These are phyloP conservation scores for Botia almorhae DNA, from an alignment of 2,797 vertebrate species.

Conservation along the genomic window DNA sequence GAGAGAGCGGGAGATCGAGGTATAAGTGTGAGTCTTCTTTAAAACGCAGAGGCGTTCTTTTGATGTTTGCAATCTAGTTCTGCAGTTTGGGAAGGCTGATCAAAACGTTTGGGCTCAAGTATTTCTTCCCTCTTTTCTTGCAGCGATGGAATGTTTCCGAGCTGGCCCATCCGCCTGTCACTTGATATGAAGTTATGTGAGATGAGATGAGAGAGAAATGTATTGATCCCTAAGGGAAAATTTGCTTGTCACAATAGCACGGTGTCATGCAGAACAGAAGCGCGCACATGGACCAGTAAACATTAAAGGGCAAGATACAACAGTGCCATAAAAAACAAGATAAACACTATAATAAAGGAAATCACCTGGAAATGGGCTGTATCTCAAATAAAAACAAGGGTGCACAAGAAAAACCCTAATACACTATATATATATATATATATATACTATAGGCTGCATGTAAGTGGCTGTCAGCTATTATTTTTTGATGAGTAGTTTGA, in stretches of 20 bases:
- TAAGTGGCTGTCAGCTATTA: neutral
- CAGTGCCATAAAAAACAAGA: neutral
- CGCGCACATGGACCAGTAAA: slow-evolving; percentile 16
- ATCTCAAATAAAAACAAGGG: neutral
- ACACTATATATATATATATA: neutral
- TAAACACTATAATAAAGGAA: slow-evolving; percentile 10
- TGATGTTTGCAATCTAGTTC: slow-evolving; percentile 27
- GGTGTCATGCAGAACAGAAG: slow-evolving; percentile 27
- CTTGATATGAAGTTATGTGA: slow-evolving; percentile 39
- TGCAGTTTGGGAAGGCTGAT: slow-evolving; percentile 36
- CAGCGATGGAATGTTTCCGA: neutral
- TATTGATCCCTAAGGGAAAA: slow-evolving; percentile 43
- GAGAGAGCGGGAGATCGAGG: slow-evolving; percentile 26
- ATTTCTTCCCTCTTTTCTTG: neutral
- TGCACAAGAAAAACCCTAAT: neutral
- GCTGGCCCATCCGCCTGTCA: slow-evolving; percentile 32
- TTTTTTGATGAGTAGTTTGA: neutral
- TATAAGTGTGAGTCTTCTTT: slow-evolving; percentile 26
- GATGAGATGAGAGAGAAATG: slow-evolving; percentile 44
- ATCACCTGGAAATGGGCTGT: neutral
- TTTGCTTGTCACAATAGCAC: slow-evolving; percentile 37
- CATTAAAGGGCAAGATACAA: slow-evolving; percentile 23
- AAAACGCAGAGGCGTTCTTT: slow-evolving; percentile 16
- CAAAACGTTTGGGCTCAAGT: slow-evolving; percentile 33
- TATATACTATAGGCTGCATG: neutral